Percentiles rank a stretch among this genome's conserved stretches.
These are phyloP conservation scores for Sinopyrophorus schimmeli DNA, from an alignment of 2,888 invertebrate genomes.

Conservation along the genomic window DNA sequence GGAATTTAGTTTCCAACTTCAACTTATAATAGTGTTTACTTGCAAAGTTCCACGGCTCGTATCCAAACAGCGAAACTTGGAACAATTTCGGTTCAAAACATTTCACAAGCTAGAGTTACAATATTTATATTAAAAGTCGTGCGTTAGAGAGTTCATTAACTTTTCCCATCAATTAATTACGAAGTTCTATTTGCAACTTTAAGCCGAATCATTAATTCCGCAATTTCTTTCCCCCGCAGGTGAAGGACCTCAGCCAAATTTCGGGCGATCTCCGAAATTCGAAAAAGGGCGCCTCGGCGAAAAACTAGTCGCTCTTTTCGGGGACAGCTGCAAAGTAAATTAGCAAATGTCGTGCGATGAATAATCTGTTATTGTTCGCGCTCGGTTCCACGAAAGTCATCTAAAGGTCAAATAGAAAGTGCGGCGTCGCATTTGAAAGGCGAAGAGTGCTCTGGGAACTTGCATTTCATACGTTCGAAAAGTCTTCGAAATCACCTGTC, in stretches of 20 bases:
- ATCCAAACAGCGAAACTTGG: slow-evolving; percentile 14
- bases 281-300: not conserved
- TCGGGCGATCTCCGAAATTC: slow-evolving; percentile 5
- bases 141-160: slow-evolving; percentile 10
- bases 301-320: slow-evolving; percentile 9
- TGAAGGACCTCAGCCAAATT: not conserved
- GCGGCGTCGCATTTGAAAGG: slow-evolving; percentile 18
- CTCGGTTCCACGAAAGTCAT: slow-evolving; percentile 18
- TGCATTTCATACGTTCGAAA: slow-evolving; percentile 16
- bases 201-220: not conserved
- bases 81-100: slow-evolving; percentile 5
- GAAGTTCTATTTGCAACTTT: not conserved
- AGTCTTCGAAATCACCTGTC: slow-evolving; percentile 36
- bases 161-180: not conserved
- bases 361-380: slow-evolving; percentile 18
- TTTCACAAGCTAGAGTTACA: slow-evolving; percentile 14
- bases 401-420: slow-evolving; percentile 25
- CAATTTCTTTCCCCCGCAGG: slow-evolving; percentile 1
- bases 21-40: slow-evolving; percentile 33
- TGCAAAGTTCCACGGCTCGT: slow-evolving; percentile 27
- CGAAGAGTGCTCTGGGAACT: slow-evolving; percentile 17
- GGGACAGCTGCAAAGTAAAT: slow-evolving; percentile 18
- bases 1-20: slow-evolving; percentile 31
- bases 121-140: slow-evolving; percentile 10
- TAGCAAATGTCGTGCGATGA: slow-evolving; percentile 19